Evolutionary conservation across 2,888 invertebrate species (phyloP).

Genomic region (Lasioglossum marginatum): DNA sequence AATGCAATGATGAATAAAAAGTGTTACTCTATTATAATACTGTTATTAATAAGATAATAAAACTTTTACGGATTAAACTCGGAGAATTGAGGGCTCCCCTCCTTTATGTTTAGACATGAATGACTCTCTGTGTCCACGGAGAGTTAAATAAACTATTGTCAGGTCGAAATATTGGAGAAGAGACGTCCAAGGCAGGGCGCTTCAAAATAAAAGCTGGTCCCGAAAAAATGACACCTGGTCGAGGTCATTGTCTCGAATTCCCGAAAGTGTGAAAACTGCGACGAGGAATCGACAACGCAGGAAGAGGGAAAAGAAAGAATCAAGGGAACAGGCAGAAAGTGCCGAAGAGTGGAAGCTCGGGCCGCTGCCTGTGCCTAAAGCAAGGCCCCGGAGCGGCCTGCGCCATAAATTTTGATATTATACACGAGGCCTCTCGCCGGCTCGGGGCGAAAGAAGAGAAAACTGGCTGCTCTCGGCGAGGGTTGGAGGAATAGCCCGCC

Average conservation of each 20-base stretch:
- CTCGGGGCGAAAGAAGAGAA: constrained; percentile 53
- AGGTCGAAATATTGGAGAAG: background rate
- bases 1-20: background rate
- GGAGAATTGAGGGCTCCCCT: too few species aligned
- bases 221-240: background rate
- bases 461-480: constrained; percentile 24
- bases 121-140: too few species aligned
- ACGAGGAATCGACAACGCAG: background rate
- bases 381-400: constrained; percentile 69
- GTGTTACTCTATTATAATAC: too few species aligned
- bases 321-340: constrained; percentile 46
- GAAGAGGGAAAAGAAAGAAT: constrained; percentile 1
- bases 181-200: background rate
- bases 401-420: constrained; percentile 84
- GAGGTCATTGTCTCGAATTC: background rate
- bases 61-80: too few species aligned
- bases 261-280: background rate
- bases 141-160: too few species aligned
- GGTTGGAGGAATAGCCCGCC: constrained; percentile 62
- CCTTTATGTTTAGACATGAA: too few species aligned
- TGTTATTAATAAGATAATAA: too few species aligned
- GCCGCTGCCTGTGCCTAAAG: constrained; percentile 59
- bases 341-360: constrained; percentile 65
- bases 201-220: background rate
- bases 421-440: constrained; percentile 75